Evolutionary conservation across 2,113 vertebrate species (phyloP).

Genomic region (Oenanthe melanoleuca): DNA sequence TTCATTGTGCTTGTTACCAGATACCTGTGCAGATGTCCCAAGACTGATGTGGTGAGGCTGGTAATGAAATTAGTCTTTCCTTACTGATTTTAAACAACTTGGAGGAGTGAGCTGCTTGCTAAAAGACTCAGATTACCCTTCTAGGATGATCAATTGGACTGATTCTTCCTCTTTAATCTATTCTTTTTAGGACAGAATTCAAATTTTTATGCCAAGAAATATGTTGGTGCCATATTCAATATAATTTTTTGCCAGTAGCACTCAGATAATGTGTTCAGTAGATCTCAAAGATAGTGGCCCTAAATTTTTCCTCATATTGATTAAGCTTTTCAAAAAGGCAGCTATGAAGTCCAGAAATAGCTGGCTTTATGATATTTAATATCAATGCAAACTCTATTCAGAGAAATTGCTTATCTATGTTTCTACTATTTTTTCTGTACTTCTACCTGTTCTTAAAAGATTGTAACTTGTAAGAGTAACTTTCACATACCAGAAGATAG

Average conservation of each 20-base stretch:
- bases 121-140: background rate
- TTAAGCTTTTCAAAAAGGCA: background rate
- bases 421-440: background rate
- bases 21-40: background rate
- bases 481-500: background rate
- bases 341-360: background rate
- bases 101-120: background rate
- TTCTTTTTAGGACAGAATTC: background rate
- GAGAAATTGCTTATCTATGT: rapidly evolving
- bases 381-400: background rate
- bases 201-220: background rate
- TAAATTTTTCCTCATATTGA: background rate
- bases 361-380: background rate
- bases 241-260: background rate
- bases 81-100: background rate
- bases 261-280: background rate
- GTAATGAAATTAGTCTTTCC: background rate
- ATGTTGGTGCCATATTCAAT: background rate
- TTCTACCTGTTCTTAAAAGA: background rate
- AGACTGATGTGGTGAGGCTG: background rate
- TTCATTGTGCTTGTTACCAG: background rate
- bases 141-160: background rate
- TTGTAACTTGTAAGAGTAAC: background rate
- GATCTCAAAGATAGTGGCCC: background rate
- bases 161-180: background rate